Evolutionary conservation across 2,797 vertebrate genomes (phyloP), one percentile per base, ranked within the genome.

Genomic region (Takifugu ocellatus): DNA sequence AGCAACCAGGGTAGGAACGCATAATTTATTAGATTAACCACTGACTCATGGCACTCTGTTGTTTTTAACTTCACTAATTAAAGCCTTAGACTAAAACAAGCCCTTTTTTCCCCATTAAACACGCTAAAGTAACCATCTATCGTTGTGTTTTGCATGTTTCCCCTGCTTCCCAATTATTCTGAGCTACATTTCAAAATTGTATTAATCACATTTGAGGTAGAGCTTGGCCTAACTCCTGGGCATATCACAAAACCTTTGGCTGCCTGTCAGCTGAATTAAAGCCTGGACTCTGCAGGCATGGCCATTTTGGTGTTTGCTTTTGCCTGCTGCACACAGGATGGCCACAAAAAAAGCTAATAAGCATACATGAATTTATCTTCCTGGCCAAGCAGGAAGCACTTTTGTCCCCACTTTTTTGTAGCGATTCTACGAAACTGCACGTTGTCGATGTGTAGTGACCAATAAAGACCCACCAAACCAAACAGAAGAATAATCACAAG

Each of bases 201-300:
- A 60, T 63, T 59, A 43, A 51, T 61, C 68, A 51, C 56, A 36
- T 51, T 21, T 25, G 46, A 44, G 47, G 54, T 56, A 2, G 47
- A 39, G 52, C 56, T 11, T 57, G 45, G 16, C 65, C 53, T 56
- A 60, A 61, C 77, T 74, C n/a, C 51, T 3, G 68, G 77, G 65
- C 42, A 42, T 5, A 45, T 74, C 68, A 67, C 68, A 74, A 67
- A 60, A 59, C 68, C 74, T 76, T 71, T 71, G 46, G 56, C 68
- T 79, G 60, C 52, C 11, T 69, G 70, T 79, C 71, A 74, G 59
- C 65, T 49, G 53, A 66, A 56, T 59, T 60, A 61, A 70, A 56
- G 70, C 49, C 59, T 51, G 0, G 46, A 14, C 56, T 76, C 70
- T 71, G 57, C 49, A 56, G 74, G 63, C 64, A 4, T n/a, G 52